Evolutionary conservation across 2,113 vertebrate genomes (phyloP).

Genomic region (Pachycephala philippinensis): DNA sequence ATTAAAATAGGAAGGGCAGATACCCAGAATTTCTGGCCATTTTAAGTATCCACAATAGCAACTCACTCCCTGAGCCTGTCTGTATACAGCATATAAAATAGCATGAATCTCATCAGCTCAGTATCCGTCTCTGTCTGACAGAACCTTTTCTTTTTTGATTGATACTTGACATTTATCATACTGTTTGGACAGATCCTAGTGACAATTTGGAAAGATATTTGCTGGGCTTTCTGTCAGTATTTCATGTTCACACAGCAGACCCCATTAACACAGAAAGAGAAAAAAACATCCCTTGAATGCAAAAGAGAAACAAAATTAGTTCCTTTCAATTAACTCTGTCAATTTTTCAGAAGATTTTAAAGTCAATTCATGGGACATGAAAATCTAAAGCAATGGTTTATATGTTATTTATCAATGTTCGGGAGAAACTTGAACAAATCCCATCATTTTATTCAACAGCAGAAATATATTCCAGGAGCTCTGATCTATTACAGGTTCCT

Average conservation of each 20-base stretch:
- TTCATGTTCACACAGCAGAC: neutral
- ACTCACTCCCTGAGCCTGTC: neutral
- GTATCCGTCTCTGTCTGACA: neutral
- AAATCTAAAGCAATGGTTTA: neutral
- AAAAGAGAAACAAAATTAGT: neutral
- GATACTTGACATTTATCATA: slow-evolving; percentile 31
- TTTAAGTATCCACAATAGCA: neutral
- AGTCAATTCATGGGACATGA: neutral
- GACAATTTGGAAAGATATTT: slow-evolving; percentile 15
- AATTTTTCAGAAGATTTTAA: slow-evolving; percentile 6
- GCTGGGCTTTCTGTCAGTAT: slow-evolving; percentile 16
- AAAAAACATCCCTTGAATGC: neutral
- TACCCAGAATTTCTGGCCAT: neutral
- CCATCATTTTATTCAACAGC: neutral
- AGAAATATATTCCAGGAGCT: neutral
- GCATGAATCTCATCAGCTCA: neutral
- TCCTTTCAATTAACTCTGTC: slow-evolving; percentile 23
- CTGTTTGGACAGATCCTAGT: neutral
- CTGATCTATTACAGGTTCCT: neutral
- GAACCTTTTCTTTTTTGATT: slow-evolving; percentile 8
- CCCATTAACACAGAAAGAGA: neutral
- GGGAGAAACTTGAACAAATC: neutral
- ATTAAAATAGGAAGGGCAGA: neutral
- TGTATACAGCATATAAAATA: neutral
- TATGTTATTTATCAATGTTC: neutral